Conservation (phyloP, 2,797 vertebrate species). For the Anableps anableps region DNA sequence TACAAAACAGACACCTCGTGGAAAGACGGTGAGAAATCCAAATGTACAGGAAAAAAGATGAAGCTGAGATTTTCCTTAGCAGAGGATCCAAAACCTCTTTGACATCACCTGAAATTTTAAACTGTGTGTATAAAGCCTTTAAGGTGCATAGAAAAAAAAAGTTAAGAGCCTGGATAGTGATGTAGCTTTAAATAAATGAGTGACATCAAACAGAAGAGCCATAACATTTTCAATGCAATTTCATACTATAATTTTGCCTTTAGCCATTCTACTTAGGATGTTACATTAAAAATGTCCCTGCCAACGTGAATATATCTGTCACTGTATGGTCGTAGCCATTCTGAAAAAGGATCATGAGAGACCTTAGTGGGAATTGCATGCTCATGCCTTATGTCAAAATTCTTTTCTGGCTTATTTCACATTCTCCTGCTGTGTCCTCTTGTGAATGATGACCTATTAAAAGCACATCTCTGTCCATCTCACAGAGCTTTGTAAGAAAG, state of each 20-base stretch:
- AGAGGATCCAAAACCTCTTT: constrained; percentile 55
- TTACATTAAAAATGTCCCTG: constrained; percentile 2
- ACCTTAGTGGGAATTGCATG: constrained; percentile 11
- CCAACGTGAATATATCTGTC: background rate
- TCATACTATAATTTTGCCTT: background rate
- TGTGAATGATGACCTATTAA: constrained; percentile 35
- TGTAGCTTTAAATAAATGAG: background rate
- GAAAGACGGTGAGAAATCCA: constrained; percentile 66
- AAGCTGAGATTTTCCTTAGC: constrained; percentile 39
- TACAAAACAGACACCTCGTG: constrained; percentile 68
- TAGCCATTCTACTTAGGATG: background rate
- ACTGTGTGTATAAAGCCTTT: background rate
- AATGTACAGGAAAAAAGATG: constrained; percentile 56
- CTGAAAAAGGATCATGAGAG: constrained; percentile 17
- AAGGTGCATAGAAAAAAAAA: background rate
- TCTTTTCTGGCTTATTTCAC: constrained; percentile 13
- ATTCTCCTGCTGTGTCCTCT: constrained; percentile 18
- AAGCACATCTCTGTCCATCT: constrained; percentile 24
- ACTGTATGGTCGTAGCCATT: background rate
- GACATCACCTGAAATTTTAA: background rate
- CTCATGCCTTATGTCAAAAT: constrained; percentile 3
- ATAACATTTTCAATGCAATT: background rate
- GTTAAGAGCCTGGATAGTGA: background rate
- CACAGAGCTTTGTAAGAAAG: constrained; percentile 26
- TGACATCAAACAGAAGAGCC: background rate